Percentiles rank a stretch among this genome's conserved stretches.
Conservation (phyloP, 2,797 vertebrate species). For the Acrocephalus scirpaceus region DNA sequence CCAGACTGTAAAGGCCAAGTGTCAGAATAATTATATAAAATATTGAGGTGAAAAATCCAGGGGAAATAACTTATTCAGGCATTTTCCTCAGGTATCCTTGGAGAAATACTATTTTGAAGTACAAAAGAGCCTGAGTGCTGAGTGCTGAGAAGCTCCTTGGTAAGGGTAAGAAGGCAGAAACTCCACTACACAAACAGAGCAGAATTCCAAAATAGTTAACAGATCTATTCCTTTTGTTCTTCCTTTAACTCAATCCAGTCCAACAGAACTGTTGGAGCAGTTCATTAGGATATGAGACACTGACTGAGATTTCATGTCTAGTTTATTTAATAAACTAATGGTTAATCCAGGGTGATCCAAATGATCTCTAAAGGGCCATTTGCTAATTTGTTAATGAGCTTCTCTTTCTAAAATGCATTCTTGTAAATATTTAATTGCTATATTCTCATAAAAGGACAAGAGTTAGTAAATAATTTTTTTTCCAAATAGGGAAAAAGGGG, state of each 20-base stretch:
- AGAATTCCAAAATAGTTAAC: neutral
- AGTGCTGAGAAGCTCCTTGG: neutral
- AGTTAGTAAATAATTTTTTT: neutral
- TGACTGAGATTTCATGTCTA: neutral
- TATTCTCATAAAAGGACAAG: neutral
- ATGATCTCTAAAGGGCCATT: neutral
- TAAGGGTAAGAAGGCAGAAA: neutral
- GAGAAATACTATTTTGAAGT: neutral
- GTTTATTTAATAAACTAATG: neutral
- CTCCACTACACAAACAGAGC: neutral
- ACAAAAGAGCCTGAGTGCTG: neutral
- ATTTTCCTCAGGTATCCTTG: neutral
- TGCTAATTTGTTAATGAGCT: neutral
- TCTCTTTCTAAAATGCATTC: neutral
- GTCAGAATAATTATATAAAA: conserved; percentile 9
- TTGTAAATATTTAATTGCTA: neutral
- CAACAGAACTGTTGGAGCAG: neutral
- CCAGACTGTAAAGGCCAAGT: neutral
- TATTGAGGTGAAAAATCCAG: neutral
- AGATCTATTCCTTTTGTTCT: neutral
- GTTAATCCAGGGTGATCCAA: neutral
- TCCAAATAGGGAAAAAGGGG: neutral
- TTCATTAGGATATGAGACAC: neutral
- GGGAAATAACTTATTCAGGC: neutral
- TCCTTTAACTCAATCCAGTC: neutral